phyloP scores from a whole-genome alignment of 2,113 vertebrate species.

The Pogona vitticeps region DNA sequence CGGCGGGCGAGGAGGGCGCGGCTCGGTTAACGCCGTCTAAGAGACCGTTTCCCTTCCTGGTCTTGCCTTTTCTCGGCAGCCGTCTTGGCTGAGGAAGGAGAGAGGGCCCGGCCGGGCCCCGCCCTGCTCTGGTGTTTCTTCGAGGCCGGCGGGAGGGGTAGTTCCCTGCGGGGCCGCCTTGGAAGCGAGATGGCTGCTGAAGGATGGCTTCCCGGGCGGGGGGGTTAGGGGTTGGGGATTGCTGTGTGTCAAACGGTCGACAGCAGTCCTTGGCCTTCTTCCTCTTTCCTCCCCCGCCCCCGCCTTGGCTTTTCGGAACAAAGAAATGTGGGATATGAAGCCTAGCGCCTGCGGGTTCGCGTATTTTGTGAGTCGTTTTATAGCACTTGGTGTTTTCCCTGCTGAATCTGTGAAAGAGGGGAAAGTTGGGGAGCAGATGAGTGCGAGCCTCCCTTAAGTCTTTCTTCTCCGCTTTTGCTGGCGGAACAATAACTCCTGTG shows the following conservation, averaged over 20 bases:
- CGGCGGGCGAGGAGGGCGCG: not conserved
- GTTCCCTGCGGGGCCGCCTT: not conserved
- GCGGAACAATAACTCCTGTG: not conserved
- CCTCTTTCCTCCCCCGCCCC: too few species aligned
- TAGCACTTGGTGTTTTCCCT: not conserved
- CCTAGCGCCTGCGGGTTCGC: fast-evolving
- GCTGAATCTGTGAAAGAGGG: not conserved
- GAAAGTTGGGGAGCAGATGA: not conserved
- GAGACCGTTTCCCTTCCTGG: not conserved
- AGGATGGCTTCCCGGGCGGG: too few species aligned
- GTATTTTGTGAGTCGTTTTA: not conserved
- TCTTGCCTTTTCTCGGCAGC: not conserved
- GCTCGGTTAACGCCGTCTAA: not conserved
- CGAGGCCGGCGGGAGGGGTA: not conserved
- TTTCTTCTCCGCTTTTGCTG: not conserved
- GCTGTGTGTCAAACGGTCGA: not conserved
- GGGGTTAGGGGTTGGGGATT: not conserved
- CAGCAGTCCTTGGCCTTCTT: not conserved
- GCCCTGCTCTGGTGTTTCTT: not conserved
- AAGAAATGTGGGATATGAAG: not conserved
- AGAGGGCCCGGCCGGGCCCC: not conserved
- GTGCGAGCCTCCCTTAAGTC: not conserved
- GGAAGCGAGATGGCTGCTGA: not conserved
- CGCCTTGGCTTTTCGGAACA: not conserved
- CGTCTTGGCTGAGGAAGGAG: not conserved